phyloP scores from a whole-genome alignment of 2,113 vertebrate genomes.

The Clinocottus analis region DNA sequence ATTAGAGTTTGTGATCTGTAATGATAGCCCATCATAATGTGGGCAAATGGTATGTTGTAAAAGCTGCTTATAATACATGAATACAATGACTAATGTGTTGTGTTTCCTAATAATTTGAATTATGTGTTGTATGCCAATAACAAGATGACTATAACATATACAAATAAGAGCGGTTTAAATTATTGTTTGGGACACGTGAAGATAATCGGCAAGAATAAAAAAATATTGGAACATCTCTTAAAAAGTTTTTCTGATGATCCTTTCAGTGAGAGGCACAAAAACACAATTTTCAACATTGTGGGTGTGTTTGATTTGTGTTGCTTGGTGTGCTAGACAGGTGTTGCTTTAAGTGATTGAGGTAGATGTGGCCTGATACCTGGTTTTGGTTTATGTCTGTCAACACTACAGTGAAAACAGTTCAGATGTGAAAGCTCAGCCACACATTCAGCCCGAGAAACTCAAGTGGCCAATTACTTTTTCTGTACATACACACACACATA shows the following conservation, averaged over 20 bases:
- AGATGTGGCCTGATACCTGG: background rate
- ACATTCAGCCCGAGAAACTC: background rate
- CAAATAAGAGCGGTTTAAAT: no score
- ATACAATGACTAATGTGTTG: no score
- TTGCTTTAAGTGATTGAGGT: background rate
- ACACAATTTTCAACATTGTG: background rate
- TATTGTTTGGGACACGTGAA: no score
- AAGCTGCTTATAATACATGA: no score
- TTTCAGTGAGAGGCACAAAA: background rate
- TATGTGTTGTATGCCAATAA: no score
- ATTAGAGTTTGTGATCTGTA: no score
- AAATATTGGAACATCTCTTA: background rate
- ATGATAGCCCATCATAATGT: no score
- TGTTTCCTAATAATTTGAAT: no score
- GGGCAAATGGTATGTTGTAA: no score
- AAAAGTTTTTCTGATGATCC: background rate
- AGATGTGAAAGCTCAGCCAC: background rate
- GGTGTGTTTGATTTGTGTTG: background rate
- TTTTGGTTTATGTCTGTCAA: background rate
- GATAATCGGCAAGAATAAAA: background rate
- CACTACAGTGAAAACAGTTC: background rate
- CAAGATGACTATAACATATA: no score
- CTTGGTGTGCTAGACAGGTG: background rate
- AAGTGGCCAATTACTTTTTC: conserved; percentile 6
- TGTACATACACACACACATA: conserved; percentile 1